These are phyloP conservation scores for Tiphia femorata DNA, from an alignment of 2,888 invertebrate species.

Conservation along the genomic window DNA sequence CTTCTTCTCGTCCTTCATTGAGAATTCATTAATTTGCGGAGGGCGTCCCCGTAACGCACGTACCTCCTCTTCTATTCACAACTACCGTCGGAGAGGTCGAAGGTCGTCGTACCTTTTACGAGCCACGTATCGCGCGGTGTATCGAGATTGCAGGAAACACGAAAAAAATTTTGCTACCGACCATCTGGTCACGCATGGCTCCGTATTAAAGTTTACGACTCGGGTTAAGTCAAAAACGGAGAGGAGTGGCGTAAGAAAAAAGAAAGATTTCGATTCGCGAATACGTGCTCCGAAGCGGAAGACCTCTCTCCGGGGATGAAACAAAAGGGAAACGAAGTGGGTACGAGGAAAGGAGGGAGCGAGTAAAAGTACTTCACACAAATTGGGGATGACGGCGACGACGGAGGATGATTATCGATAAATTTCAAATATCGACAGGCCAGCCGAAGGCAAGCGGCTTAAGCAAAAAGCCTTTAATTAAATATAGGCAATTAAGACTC, in stretches of 20 bases:
- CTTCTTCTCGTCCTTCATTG: slow-evolving; percentile 19
- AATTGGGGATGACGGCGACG: neutral
- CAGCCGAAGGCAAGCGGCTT: slow-evolving; percentile 14
- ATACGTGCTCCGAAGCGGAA: too few species aligned
- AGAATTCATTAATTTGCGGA: slow-evolving; percentile 43
- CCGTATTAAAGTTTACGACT: too few species aligned
- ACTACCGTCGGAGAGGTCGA: slow-evolving; percentile 29
- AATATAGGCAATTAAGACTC: slow-evolving; percentile 25
- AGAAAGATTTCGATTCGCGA: too few species aligned
- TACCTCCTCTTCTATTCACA: slow-evolving; percentile 21
- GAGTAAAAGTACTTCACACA: neutral
- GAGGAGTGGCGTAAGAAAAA: too few species aligned
- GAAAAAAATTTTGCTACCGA: too few species aligned
- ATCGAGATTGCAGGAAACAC: too few species aligned
- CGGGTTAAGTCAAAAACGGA: neutral
- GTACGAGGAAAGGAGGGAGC: neutral
- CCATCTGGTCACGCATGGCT: too few species aligned
- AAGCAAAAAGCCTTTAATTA: slow-evolving; percentile 22
- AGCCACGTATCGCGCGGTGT: too few species aligned
- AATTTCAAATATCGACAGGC: slow-evolving; percentile 21
- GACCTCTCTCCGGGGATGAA: too few species aligned
- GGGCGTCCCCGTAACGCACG: slow-evolving; percentile 24
- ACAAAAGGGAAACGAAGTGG: too few species aligned
- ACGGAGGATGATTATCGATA: slow-evolving; percentile 18
- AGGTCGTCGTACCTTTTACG: slow-evolving; percentile 2